Evolutionary conservation across 2,797 vertebrate genomes (phyloP).

Genomic region (Miichthys miiuy): DNA sequence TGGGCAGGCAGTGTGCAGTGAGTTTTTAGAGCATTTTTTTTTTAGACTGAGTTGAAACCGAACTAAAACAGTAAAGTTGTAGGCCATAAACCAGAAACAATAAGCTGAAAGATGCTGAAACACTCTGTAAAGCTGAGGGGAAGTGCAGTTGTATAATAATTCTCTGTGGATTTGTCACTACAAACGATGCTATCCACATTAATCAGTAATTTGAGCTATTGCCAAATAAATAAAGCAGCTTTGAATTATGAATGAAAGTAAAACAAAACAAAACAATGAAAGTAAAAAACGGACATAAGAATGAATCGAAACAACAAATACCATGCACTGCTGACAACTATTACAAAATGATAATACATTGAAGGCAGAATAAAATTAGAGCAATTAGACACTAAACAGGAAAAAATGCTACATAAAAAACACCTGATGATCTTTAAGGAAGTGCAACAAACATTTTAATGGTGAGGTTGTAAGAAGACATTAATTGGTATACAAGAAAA

Average conservation of each 20-base stretch:
- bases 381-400: background rate
- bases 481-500: conserved; percentile 6
- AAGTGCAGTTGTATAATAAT: background rate
- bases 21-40: background rate
- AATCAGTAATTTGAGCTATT: background rate
- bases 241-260: background rate
- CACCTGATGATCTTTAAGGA: background rate
- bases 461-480: background rate
- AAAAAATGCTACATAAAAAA: conserved; percentile 9
- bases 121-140: background rate
- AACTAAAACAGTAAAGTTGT: background rate
- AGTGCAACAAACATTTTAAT: background rate
- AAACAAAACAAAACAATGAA: background rate
- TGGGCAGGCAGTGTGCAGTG: background rate
- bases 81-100: background rate
- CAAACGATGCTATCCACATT: background rate
- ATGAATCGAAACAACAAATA: background rate
- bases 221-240: background rate
- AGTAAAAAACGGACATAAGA: background rate
- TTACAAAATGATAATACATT: conserved; percentile 3
- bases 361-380: background rate
- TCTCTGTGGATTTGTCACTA: background rate
- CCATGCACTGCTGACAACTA: background rate
- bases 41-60: background rate
- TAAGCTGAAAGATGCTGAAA: conserved; percentile 21